A percentile compares a stretch with the other conserved stretches of the same genome.
Evolutionary conservation across 2,888 invertebrate species (phyloP).

Genomic region (Xestia sexstrigata): DNA sequence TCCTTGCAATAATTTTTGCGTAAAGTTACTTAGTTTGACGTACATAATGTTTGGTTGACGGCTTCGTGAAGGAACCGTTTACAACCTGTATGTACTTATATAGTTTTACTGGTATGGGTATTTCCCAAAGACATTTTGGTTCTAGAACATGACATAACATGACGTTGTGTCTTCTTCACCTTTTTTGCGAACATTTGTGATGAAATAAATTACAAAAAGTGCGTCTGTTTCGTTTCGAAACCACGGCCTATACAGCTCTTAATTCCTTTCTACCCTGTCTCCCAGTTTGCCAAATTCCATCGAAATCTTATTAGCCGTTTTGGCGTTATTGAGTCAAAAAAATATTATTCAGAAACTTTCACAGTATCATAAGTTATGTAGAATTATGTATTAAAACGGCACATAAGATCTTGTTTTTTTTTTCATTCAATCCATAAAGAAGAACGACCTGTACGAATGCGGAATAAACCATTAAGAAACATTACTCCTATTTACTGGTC

Average conservation of each 20-base stretch:
- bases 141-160: not conserved
- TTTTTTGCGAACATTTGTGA: too few species aligned
- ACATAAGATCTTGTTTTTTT: not conserved
- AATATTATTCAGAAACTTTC: not conserved
- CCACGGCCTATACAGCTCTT: too few species aligned
- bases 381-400: not conserved
- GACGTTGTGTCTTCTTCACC: too few species aligned
- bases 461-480: constrained; percentile 28
- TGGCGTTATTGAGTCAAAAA: not conserved
- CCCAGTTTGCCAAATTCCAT: not conserved
- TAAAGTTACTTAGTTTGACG: too few species aligned
- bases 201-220: too few species aligned
- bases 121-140: not conserved
- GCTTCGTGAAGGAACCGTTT: too few species aligned
- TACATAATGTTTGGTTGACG: too few species aligned
- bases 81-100: too few species aligned
- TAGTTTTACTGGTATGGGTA: too few species aligned
- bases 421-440: not conserved
- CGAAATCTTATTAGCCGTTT: not conserved
- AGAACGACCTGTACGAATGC: constrained; percentile 18
- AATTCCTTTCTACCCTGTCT: not conserved
- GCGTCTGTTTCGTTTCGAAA: too few species aligned
- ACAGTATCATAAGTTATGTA: not conserved
- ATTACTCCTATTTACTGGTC: constrained; percentile 44
- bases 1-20: too few species aligned